Conservation (phyloP, 2,888 invertebrate species). For the Smittia sp. region DNA sequence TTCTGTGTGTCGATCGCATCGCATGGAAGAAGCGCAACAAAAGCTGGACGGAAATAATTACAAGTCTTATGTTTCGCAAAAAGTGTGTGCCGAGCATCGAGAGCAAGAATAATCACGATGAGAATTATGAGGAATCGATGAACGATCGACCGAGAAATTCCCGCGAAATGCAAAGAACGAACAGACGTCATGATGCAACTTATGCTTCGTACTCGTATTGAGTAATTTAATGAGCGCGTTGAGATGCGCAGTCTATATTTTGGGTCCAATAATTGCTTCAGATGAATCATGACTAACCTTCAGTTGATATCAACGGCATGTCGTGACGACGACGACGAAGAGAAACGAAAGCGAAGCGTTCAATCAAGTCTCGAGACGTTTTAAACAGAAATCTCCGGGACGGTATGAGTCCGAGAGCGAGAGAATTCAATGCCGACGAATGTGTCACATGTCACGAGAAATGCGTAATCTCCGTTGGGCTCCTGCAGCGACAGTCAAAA, state of each 20-base stretch:
- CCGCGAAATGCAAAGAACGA: conserved; percentile 19
- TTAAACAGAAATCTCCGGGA: neutral
- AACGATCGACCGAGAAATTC: conserved; percentile 20
- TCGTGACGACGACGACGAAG: neutral
- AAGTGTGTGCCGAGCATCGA: neutral
- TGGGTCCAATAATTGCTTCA: conserved; percentile 34
- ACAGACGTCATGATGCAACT: conserved; percentile 12
- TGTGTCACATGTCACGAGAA: conserved; percentile 34
- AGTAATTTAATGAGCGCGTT: conserved; percentile 34
- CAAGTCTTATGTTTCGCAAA: neutral
- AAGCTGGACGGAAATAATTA: conserved; percentile 27
- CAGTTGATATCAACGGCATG: neutral
- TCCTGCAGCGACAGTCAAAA: neutral
- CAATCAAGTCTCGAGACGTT: neutral
- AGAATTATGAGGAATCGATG: conserved; percentile 38
- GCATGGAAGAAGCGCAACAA: conserved; percentile 28
- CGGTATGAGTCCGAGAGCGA: neutral
- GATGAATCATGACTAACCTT: conserved; percentile 40
- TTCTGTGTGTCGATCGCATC: neutral
- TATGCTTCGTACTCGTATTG: conserved; percentile 9
- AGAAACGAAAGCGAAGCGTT: neutral
- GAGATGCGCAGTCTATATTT: conserved; percentile 27
- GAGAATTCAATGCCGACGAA: neutral
- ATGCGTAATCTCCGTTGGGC: conserved; percentile 28
- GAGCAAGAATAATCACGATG: conserved; percentile 33